Base-by-base conservation (phyloP, 2,113 vertebrate species). In the Mustelus asterias region DNA sequence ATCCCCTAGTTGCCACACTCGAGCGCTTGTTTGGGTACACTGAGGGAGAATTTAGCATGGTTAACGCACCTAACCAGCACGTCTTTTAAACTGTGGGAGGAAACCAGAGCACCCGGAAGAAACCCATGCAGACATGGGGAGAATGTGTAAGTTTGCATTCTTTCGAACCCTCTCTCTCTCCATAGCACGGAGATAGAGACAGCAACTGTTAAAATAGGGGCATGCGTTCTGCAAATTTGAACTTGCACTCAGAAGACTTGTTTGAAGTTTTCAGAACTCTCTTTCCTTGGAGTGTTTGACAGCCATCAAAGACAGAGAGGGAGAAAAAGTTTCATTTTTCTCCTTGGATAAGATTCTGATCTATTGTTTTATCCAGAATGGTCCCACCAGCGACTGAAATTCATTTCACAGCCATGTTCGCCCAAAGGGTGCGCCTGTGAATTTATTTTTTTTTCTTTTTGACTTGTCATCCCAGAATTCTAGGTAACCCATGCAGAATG, bases 271-370 rank as follows among this genome's bases (percentile, higher is more conserved):
- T 22, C n/a, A 72, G 67, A 95, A 95, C 37, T 54, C 67, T 72
- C 29, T 44, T 29, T 95, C 10, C 67, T 72, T 95, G 67, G 33
- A 11, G 13, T 48, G 67, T 24, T 95, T 70, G 22, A 72, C 69
- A 95, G 41, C 69, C 44, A 72, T 54, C 26, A 72, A 76, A 95
- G 69, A 95, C 16, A 72, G 54, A 95, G 69, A 95, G 69, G 16
- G 0, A 76, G 26, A 95, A 41, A 76, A 95, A 41, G 44, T 41
- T 48, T 29, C 33, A 29, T 9, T 44, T 95, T 48, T 44, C 69
- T 54, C 94, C 26, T 95, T 95, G 94, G 67, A 41, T 72, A 54
- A 54, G 94, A 76, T 76, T 95, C 69, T 54, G 44, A 70, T 72
- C 41, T 54, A 33, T 29, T 72, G 69, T 72, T 95, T 72, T 69